Percentiles rank a stretch among this genome's conserved stretches.
Evolutionary conservation across 2,797 vertebrate genomes (phyloP).

Genomic region (Glyptemys insculpta): DNA sequence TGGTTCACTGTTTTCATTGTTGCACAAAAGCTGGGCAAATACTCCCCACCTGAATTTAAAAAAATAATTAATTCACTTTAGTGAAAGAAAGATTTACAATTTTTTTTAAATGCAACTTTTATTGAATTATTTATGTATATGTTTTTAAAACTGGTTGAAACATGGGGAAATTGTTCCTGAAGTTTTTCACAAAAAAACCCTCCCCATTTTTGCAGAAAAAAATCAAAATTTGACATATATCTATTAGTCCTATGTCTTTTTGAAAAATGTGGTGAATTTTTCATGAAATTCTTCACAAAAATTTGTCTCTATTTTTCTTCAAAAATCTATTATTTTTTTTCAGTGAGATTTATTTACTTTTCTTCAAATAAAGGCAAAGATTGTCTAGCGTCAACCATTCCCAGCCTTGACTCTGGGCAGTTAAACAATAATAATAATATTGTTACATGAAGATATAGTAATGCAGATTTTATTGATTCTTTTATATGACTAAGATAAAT

Average conservation of each 20-base stretch:
- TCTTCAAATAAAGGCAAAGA: neutral
- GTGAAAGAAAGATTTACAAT: neutral
- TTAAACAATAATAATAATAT: neutral
- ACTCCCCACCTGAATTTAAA: neutral
- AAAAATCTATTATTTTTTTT: neutral
- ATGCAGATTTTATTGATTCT: neutral
- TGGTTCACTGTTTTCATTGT: constrained; percentile 13
- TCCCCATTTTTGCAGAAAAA: neutral
- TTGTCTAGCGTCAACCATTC: neutral
- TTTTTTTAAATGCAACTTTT: constrained; percentile 20
- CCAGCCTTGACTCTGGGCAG: neutral
- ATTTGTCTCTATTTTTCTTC: neutral
- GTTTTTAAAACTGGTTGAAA: neutral
- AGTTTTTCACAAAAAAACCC: neutral
- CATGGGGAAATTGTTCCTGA: neutral
- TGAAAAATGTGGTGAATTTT: neutral
- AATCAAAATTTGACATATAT: neutral
- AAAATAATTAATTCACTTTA: constrained; percentile 13
- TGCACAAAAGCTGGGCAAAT: constrained; percentile 14
- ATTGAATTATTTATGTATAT: neutral
- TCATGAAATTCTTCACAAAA: neutral
- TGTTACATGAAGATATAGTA: neutral
- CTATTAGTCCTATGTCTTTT: neutral
- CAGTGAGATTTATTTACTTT: neutral
- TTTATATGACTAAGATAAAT: neutral